Percentiles rank a stretch among this genome's conserved stretches.
These are phyloP conservation scores for Lycaena phlaeas DNA, from an alignment of 2,888 invertebrate genomes.

Conservation along the genomic window DNA sequence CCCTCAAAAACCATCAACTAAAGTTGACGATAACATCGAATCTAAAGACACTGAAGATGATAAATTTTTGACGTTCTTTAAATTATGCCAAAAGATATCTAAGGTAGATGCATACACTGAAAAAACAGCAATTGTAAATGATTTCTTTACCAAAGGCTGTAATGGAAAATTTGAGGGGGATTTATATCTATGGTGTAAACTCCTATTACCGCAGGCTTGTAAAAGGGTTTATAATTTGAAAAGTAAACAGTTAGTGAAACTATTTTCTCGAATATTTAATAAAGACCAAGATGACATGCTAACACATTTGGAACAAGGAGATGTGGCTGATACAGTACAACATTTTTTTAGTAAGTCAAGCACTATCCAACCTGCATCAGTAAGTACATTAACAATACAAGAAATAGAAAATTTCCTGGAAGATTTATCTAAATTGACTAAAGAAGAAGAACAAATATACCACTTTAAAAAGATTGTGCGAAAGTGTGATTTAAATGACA, in stretches of 20 bases:
- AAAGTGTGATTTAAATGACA: conserved; percentile 85
- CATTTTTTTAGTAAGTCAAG: conserved; percentile 81
- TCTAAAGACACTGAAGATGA: conserved; percentile 71
- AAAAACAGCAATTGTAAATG: conserved; percentile 82
- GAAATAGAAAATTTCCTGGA: conserved; percentile 85
- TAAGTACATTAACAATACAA: conserved; percentile 81
- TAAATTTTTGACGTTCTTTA: conserved; percentile 82
- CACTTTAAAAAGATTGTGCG: conserved; percentile 82
- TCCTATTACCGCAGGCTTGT: conserved; percentile 85
- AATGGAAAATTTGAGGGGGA: conserved; percentile 83
- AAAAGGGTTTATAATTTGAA: conserved; percentile 93
- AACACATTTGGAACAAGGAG: conserved; percentile 89
- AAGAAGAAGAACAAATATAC: conserved; percentile 88
- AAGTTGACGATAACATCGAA: conserved; percentile 17
- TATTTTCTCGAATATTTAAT: conserved; percentile 86
- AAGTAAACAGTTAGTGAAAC: conserved; percentile 91
- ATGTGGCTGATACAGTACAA: conserved; percentile 89
- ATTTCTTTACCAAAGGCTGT: conserved; percentile 76
- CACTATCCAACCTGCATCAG: conserved; percentile 71
- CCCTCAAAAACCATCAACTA: conserved; percentile 5
- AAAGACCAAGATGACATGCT: conserved; percentile 86
- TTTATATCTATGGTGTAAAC: conserved; percentile 83
- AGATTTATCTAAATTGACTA: conserved; percentile 81
- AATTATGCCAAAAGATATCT: conserved; percentile 84
- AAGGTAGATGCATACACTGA: conserved; percentile 84